Base-by-base conservation (phyloP, 2,113 vertebrate genomes). In the Ivindomyrus marchei region DNA sequence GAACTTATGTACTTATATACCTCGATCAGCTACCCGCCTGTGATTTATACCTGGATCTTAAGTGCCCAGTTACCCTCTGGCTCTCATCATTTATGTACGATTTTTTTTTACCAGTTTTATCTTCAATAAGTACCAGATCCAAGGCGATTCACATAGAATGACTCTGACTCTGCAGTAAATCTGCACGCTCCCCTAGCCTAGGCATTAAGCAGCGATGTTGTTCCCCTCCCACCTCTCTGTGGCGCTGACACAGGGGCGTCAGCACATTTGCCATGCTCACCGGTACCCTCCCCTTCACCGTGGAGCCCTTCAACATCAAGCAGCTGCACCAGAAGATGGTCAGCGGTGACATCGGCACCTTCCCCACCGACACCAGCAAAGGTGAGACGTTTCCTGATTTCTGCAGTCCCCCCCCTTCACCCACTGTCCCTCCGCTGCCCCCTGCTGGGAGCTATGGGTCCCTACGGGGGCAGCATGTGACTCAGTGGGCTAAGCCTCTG, bases 261-360 rank as follows among this genome's bases (percentile, higher is more conserved):
- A 97, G 97, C 90, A 95, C 94, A 90, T 97, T 97, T 92, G 96
- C 96, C 88, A 97, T 97, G 97, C 90, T 97, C 92, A 97, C 96
- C 0, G 95, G 96, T 36, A 96, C 95, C 0, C 93, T 97, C 45
- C 95, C 96, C 4, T 97, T 97, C 93, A 95, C 91, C 0, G 95
- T 97, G 87, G 96, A 98, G 90, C 96, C 96, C 83, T 97, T 97
- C 90, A 97, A 97, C 94, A 97, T 97, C 93, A 97, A 97, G 92
- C 95, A 96, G 85, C 94, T 97, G 85, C 95, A 96, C 90, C 96
- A 95, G 92, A 97, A 98, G 95, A 97, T 96, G 95, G 92, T 96
- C 77, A 96, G 90, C 46, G 95, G 95, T 88, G 96, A 97, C 93
- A 97, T 97, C 93, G 95, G 93, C 90, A 94, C 93, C 87, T 94